These are phyloP conservation scores for Oceanites oceanicus DNA, from an alignment of 2,113 vertebrate species.

Conservation along the genomic window DNA sequence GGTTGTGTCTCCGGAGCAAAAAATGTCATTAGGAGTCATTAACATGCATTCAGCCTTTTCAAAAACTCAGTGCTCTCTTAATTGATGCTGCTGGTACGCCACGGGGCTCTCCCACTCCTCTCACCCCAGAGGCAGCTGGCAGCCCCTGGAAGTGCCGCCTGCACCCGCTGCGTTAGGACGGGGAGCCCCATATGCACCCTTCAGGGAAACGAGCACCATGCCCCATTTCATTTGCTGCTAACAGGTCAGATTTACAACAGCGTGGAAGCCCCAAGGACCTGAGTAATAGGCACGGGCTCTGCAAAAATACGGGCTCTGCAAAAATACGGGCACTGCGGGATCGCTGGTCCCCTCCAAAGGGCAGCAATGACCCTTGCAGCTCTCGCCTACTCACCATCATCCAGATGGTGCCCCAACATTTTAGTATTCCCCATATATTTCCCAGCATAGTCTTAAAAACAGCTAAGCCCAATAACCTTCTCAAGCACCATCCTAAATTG, in stretches of 20 bases:
- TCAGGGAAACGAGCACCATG: background rate
- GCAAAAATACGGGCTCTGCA: background rate
- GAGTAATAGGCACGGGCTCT: background rate
- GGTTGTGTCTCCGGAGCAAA: background rate
- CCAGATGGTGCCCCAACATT: background rate
- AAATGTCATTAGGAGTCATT: constrained; percentile 45
- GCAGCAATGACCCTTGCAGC: background rate
- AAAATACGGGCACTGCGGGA: background rate
- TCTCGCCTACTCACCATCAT: background rate
- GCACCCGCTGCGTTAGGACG: background rate
- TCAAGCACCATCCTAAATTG: background rate
- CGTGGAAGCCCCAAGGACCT: fast-evolving
- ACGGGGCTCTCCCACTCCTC: background rate
- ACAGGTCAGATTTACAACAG: background rate
- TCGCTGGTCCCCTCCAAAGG: background rate
- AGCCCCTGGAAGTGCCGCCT: background rate
- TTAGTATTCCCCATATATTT: constrained; percentile 4
- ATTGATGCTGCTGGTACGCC: background rate
- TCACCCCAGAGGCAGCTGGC: background rate
- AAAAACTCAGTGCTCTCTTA: background rate
- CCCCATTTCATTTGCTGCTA: background rate
- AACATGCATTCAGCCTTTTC: background rate
- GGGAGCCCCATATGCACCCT: background rate
- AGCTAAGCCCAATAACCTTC: background rate
- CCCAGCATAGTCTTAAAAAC: constrained; percentile 4